These are phyloP conservation scores for Eristalinus aeneus DNA, from an alignment of 2,888 invertebrate genomes.

Conservation along the genomic window DNA sequence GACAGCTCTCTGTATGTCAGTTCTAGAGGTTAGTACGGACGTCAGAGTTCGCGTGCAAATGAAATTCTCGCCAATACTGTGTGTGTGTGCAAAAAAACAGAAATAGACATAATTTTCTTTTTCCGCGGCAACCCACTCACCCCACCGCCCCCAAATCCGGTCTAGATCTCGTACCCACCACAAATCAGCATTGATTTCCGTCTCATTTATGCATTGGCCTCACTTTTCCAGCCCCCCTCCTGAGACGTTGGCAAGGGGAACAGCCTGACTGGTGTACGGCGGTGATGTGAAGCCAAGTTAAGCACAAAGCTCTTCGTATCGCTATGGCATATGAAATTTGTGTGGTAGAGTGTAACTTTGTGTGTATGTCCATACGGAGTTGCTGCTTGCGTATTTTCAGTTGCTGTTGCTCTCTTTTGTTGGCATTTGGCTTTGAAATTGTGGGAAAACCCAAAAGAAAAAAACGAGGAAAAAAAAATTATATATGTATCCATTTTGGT, in stretches of 20 bases:
- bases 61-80: background rate
- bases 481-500: conserved; percentile 24
- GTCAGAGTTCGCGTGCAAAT: conserved; percentile 58
- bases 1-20: background rate
- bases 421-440: conserved; percentile 68
- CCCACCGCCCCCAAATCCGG: conserved; percentile 1
- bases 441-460: conserved; percentile 66
- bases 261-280: background rate
- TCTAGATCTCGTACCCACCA: background rate
- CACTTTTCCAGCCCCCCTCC: background rate
- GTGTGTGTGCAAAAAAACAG: conserved; percentile 40
- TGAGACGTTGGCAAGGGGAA: background rate
- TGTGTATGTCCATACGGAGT: conserved; percentile 4
- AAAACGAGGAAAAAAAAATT: background rate
- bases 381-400: conserved; percentile 33
- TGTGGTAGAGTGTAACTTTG: conserved; percentile 10
- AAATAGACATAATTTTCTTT: conserved; percentile 29
- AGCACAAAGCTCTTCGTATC: background rate
- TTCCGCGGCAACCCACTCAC: background rate
- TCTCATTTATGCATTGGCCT: conserved; percentile 7
- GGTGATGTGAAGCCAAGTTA: background rate
- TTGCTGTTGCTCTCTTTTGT: conserved; percentile 63
- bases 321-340: conserved; percentile 13
- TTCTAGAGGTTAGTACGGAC: conserved; percentile 50
- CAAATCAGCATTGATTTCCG: conserved; percentile 9